Percentiles rank a stretch among this genome's conserved stretches.
phyloP scores from a whole-genome alignment of 2,113 vertebrate species.

The Natator depressus region DNA sequence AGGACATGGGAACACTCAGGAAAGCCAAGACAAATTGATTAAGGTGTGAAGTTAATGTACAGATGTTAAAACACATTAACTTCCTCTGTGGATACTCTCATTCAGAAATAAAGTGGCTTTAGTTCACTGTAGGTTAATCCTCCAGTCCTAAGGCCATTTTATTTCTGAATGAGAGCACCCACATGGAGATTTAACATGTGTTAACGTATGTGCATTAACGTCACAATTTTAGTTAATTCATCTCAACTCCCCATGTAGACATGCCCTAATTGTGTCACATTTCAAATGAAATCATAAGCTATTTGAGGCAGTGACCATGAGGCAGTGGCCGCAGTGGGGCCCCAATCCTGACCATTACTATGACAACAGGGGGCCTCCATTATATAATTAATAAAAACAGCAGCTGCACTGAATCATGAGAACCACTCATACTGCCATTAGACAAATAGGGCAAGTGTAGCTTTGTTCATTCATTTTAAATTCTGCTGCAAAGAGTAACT shows the following conservation, averaged over 20 bases:
- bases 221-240: background rate
- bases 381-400: fast-evolving
- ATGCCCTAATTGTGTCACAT: background rate
- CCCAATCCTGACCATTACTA: background rate
- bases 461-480: background rate
- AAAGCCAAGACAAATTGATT: background rate
- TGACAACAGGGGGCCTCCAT: background rate
- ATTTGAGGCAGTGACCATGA: background rate
- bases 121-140: background rate
- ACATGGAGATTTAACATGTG: background rate
- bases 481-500: background rate
- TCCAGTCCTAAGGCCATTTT: background rate
- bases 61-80: background rate
- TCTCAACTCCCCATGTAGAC: background rate
- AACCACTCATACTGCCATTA: fast-evolving
- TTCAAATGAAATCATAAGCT: background rate
- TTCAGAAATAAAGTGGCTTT: background rate
- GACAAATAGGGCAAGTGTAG: background rate
- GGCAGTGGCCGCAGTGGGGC: background rate
- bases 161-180: background rate
- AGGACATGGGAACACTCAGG: background rate
- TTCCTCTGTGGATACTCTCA: background rate
- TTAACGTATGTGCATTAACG: background rate
- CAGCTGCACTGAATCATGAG: background rate
- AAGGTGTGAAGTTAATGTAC: background rate